Conservation (phyloP, 2,113 vertebrate genomes). For the Chloroceryle aenea region DNA sequence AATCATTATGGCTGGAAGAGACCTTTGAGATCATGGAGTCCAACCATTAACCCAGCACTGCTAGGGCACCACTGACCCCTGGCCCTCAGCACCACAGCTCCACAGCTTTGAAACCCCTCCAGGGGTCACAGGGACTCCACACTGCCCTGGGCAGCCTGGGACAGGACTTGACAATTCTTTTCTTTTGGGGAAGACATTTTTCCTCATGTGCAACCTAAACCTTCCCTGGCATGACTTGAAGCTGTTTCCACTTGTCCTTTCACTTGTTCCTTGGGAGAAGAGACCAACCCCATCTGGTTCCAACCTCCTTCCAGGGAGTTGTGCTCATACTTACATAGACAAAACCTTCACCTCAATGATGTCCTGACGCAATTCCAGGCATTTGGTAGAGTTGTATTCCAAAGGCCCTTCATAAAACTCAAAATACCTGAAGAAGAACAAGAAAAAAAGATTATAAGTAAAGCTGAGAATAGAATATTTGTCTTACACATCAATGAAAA, state of each 20-base stretch:
- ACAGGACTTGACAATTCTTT: neutral
- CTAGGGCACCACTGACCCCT: neutral
- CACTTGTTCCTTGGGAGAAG: neutral
- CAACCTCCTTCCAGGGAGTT: neutral
- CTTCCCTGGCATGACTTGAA: neutral
- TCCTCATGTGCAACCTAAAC: neutral
- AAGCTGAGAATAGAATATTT: neutral
- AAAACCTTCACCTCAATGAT: conserved; percentile 95
- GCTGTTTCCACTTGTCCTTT: neutral
- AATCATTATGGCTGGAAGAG: too few species aligned
- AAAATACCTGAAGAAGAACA: conserved; percentile 86
- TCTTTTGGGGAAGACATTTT: neutral
- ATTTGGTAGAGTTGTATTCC: conserved; percentile 93
- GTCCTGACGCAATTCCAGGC: conserved; percentile 91
- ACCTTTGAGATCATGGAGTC: too few species aligned
- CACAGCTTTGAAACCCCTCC: neutral
- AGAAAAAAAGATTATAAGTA: neutral
- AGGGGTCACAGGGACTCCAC: neutral
- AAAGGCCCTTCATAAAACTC: conserved; percentile 91
- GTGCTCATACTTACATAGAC: conserved; percentile 90
- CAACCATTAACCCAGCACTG: neutral
- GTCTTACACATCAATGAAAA: neutral
- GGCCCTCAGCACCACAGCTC: neutral
- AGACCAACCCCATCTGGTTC: neutral
- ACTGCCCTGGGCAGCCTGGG: neutral